Evolutionary conservation across 2,113 vertebrate genomes (phyloP).

Genomic region (Propithecus coquereli): DNA sequence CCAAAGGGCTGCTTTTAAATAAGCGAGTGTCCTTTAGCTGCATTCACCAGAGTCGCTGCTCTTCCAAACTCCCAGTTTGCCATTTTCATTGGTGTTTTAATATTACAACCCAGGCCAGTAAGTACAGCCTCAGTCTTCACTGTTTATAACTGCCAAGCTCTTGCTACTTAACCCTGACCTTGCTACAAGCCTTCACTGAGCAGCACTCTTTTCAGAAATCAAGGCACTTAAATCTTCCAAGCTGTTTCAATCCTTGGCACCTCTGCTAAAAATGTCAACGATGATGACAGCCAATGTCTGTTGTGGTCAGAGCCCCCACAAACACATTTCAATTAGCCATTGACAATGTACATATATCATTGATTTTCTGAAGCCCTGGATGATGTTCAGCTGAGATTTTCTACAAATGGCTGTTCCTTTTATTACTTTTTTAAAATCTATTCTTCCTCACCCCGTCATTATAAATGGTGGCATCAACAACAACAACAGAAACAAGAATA

Average conservation of each 20-base stretch:
- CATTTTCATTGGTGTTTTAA: conserved; percentile 4
- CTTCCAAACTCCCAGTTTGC: background rate
- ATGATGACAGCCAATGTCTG: background rate
- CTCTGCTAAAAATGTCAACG: background rate
- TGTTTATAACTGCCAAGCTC: background rate
- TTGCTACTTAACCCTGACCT: conserved; percentile 27
- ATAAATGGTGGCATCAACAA: background rate
- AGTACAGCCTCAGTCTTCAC: background rate
- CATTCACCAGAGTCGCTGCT: background rate
- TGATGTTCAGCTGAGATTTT: background rate
- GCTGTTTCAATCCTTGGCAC: background rate
- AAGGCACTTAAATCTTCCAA: conserved; percentile 11
- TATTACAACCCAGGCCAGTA: background rate
- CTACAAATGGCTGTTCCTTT: background rate
- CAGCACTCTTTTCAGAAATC: background rate
- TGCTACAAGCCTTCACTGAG: background rate
- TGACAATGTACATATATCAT: background rate
- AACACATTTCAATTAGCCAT: background rate
- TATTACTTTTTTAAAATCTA: background rate
- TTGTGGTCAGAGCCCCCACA: background rate
- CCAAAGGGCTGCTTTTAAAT: background rate
- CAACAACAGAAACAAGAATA: background rate
- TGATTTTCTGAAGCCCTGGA: background rate
- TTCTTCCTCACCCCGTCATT: background rate
- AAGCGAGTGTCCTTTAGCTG: background rate